phyloP scores from a whole-genome alignment of 2,888 invertebrate species.

The Drosophila prolongata region DNA sequence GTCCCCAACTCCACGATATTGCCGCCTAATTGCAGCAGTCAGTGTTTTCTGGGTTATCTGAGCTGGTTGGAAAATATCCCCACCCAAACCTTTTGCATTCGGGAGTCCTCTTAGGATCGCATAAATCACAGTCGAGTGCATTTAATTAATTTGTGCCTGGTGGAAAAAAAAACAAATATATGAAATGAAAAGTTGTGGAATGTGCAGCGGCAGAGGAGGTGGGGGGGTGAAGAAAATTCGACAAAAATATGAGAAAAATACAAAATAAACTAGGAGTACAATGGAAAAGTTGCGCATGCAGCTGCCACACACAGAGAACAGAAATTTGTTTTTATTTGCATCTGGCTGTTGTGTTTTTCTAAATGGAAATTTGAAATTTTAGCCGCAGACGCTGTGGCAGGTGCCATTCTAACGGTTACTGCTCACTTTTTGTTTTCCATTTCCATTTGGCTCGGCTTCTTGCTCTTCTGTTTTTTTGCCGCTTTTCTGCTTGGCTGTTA shows the following conservation, averaged over 20 bases:
- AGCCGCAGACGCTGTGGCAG: constrained; percentile 43
- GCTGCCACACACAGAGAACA: constrained; percentile 39
- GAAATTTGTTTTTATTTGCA: constrained; percentile 45
- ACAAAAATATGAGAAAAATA: constrained; percentile 37
- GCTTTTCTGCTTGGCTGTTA: constrained; percentile 7
- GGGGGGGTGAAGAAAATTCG: constrained; percentile 13
- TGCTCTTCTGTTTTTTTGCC: constrained; percentile 10
- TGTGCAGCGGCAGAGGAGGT: not conserved
- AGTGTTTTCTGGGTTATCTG: constrained; percentile 23
- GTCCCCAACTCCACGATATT: constrained; percentile 1
- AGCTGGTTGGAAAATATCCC: not conserved
- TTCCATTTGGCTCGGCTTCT: constrained; percentile 20
- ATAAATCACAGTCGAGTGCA: constrained; percentile 67
- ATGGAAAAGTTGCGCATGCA: constrained; percentile 47
- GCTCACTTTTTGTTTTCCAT: constrained; percentile 24
- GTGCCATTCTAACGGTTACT: constrained; percentile 41
- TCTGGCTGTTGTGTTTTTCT: constrained; percentile 36
- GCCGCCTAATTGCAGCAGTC: constrained; percentile 33
- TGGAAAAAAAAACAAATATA: constrained; percentile 30
- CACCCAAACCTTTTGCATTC: constrained; percentile 4
- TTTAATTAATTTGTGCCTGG: constrained; percentile 61
- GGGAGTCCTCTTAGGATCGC: constrained; percentile 24
- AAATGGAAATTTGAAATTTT: constrained; percentile 53
- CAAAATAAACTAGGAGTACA: constrained; percentile 36
- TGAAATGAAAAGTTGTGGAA: constrained; percentile 41